Evolutionary conservation across 2,888 invertebrate species (phyloP), one percentile per base, ranked within the genome.

Genomic region (Melinaea menophilus): DNA sequence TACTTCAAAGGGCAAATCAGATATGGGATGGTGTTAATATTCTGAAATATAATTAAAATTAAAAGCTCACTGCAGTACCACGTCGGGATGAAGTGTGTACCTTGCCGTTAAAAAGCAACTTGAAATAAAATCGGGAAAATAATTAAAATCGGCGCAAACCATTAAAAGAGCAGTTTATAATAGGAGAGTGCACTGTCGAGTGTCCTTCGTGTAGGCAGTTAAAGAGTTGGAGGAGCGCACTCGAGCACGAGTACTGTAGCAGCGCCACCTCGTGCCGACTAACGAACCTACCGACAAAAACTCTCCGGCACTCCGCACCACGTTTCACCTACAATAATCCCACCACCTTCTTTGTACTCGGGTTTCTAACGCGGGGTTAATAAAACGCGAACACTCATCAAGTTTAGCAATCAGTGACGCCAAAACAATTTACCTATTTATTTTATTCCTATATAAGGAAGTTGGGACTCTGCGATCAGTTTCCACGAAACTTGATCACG

Each of bases 81-180:
- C 56, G 63, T 57, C 59, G 58, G 63, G 56, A 55, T 65, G 59
- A 60, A 62, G 65, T 63, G 67, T 64, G 67, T 71, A 61, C 65
- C 62, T 62, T 60, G 64, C 63, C 67, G 67, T 65, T 65, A 69
- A 68, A 71, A 73, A 73, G 70, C 73, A 77, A 78, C 75, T 79
- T 75, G 76, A 74, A 77, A 73, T 79, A 81, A 85, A 86, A 82
- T 79, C 76, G 78, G 73, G 77, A 76, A 81, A 86, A 86, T 88
- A 86, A 89, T 90, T 88, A 88, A 90, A 90, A 89, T 86, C 82
- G 82, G 82, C 78, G 80, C 84, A 80, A 85, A 82, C 88, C 88
- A 89, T 90, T 89, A 88, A 90, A 89, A 89, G 90, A 83, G 85
- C 90, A 90, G 87, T 89, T 88, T 88, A 89, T 89, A 89, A 89